Evolutionary conservation across 2,113 vertebrate genomes (phyloP), one percentile per base, ranked within the genome.

Genomic region (Takifugu flavidus): DNA sequence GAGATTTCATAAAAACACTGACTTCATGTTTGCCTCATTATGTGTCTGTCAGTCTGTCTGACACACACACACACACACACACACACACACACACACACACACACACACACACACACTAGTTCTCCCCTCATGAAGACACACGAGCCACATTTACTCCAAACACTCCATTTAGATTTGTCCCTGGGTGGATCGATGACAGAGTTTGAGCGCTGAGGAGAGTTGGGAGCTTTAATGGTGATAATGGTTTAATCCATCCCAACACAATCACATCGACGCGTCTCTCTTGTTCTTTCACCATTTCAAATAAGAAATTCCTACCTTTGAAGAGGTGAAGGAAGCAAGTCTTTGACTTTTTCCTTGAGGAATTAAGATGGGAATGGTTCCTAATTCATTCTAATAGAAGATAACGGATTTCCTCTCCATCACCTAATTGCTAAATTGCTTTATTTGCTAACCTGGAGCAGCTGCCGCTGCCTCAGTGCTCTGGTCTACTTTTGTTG

Each of bases 1-100:
- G 60, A n/a, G 27, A 62, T 79, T 80, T 77, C 53, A 74, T 74
- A 62, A 82, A 82, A 71, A 84, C 71, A 65, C 25, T 73, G 73
- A 86, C 85, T 82, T 79, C 27, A 34, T 67, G 75, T 53, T 50
- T 53, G 63, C 65, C 64, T 53, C 60, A 77, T 86, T 72, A 77
- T 67, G 28, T 56, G 39, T 57, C 55, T 51, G 27, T 53, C 56
- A 26, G 47, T 65, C 47, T 53, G 46, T 15, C 66, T 13, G 56
- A 43, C 34, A 56, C 27, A 11, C 1, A 0, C 49, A 25, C 51
- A 65, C 20, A 15, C 42, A 46, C 43, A 31, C 20, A 63, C 44
- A 26, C 43, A 43, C 34, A 56, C 27, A 11, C 1, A 0, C 49
- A 25, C 51, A 65, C n/a, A n/a, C 65, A 49, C 51, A 53, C 31